A percentile compares a stretch with the other conserved stretches of the same genome.
Conservation (phyloP, 2,113 vertebrate genomes). For the Vidua chalybeata region DNA sequence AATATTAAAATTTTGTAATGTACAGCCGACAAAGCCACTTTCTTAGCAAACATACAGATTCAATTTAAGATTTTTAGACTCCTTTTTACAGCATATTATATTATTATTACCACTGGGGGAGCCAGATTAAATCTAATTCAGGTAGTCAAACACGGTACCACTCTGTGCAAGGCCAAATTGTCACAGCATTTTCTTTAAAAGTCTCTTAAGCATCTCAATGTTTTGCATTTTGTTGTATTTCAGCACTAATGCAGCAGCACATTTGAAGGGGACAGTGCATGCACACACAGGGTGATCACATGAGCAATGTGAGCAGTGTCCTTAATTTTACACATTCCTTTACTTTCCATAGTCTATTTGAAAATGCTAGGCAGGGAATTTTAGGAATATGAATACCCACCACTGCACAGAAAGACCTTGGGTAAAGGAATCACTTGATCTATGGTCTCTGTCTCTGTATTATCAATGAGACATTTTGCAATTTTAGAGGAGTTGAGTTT, state of each 20-base stretch:
- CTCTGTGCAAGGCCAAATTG: background rate
- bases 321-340: background rate
- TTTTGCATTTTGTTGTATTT: background rate
- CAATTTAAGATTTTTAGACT: constrained; percentile 14
- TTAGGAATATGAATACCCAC: background rate
- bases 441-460: background rate
- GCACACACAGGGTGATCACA: background rate
- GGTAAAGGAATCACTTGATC: background rate
- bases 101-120: background rate
- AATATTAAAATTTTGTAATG: constrained; percentile 52
- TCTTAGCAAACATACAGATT: constrained; percentile 48
- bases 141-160: background rate
- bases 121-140: background rate
- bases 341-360: background rate
- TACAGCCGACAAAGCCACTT: background rate
- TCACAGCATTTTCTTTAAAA: constrained; percentile 1
- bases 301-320: background rate
- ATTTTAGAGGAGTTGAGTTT: background rate
- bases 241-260: background rate
- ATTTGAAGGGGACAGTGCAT: background rate
- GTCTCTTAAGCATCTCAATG: background rate
- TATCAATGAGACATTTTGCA: background rate
- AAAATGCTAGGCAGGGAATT: background rate
- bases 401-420: background rate
- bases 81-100: background rate